Evolutionary conservation across 2,113 vertebrate species (phyloP), one percentile per base, ranked within the genome.

Genomic region (Rhegmatorhina hoffmannsi): DNA sequence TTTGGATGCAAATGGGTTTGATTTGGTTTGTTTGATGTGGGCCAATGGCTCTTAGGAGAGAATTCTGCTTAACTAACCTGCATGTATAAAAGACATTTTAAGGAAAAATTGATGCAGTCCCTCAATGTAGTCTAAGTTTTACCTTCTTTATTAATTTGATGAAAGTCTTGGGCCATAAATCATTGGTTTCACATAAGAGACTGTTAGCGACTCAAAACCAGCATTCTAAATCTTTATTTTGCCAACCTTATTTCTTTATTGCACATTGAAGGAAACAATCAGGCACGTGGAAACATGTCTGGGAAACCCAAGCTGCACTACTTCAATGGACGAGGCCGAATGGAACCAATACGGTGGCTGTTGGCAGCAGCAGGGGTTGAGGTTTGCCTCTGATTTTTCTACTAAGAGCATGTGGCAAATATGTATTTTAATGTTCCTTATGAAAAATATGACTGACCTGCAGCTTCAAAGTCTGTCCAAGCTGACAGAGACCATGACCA

Each of bases 261-360:
- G 13, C 62, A 85, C 67, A 5, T 1, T 52, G 34, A 11, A 75
- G 77, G 84, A 81, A 70, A 56, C 18, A 13, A 52, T n/a, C 34
- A 53, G 44, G 17, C 21, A 55, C 11, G 4, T 50, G 29, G 33
- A 66, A 92, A 25, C 38, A 99, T 99, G 98, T 90, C 97, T 68
- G 97, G 24, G 25, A 99, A 97, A 86, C 97, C 98, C 49, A 97
- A 93, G 52, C 93, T 99, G 50, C 55, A 98, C 67, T 99, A 99
- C 77, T 97, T 98, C 63, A 94, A 98, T 43, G 98, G 97, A 19
- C 97, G 98, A 87, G 99, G 99, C 17, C 98, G 96, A 77, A 99
- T 99, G 98, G 98, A 99, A 92, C 33, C 98, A 6, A 94, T 98
- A 47, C 97, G 97, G 17, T 99, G 98, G 98, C 97, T 99, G 4